Percentiles rank a stretch among this genome's conserved stretches.
phyloP scores from a whole-genome alignment of 2,888 invertebrate species.

The Selenia dentaria region DNA sequence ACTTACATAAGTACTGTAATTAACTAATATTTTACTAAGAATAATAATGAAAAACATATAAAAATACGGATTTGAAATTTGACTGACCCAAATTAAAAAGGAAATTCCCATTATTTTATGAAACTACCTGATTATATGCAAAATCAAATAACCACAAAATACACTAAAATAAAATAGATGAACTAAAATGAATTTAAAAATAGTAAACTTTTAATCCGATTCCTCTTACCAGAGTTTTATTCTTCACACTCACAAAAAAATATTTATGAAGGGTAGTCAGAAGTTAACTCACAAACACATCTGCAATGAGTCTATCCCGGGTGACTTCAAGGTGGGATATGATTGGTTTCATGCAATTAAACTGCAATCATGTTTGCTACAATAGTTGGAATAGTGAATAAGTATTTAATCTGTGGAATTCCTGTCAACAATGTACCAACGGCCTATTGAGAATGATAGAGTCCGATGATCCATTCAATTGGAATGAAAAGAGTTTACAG shows the following conservation, averaged over 20 bases:
- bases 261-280: conserved; percentile 18
- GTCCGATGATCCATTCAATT: conserved; percentile 46
- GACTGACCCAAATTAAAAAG: no score
- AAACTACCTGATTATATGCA: no score
- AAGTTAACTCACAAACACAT: neutral
- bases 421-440: conserved; percentile 37
- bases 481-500: conserved; percentile 52
- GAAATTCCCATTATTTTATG: no score
- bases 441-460: conserved; percentile 24
- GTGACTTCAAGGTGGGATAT: conserved; percentile 15
- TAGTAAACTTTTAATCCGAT: no score
- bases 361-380: conserved; percentile 50
- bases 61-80: no score
- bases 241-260: neutral
- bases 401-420: conserved; percentile 36
- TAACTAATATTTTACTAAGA: no score
- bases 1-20: no score
- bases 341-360: conserved; percentile 46
- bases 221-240: no score
- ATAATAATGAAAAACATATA: no score
- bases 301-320: conserved; percentile 3
- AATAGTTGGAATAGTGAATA: conserved; percentile 28
- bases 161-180: no score
- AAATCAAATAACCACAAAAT: no score
- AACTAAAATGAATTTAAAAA: no score